A percentile compares a stretch with the other conserved stretches of the same genome.
These are phyloP conservation scores for Lasioglossum calceatum DNA, from an alignment of 2,888 invertebrate genomes.

Conservation along the genomic window DNA sequence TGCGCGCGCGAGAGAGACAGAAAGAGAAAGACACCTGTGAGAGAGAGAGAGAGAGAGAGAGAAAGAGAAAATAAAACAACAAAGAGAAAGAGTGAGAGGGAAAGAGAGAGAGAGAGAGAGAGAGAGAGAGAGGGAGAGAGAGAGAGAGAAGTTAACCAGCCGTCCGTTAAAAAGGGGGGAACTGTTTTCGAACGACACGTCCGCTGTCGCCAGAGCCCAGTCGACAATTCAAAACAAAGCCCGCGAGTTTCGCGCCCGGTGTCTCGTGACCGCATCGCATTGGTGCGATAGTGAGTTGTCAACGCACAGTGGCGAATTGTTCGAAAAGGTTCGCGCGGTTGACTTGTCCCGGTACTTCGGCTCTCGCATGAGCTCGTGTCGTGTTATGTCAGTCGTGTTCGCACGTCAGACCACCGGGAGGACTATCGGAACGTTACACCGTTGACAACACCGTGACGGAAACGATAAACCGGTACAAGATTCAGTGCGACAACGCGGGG, in stretches of 20 bases:
- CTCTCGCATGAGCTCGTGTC: slow-evolving; percentile 32
- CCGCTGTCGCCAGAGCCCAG: slow-evolving; percentile 13
- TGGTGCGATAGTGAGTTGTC: slow-evolving; percentile 27
- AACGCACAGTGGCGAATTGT: background rate
- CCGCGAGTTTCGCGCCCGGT: slow-evolving; percentile 42
- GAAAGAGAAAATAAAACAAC: background rate
- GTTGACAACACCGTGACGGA: slow-evolving; percentile 4
- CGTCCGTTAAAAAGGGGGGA: slow-evolving; percentile 1
- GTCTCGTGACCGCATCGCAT: slow-evolving; percentile 14
- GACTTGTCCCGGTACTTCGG: background rate
- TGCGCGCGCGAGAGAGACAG: slow-evolving; percentile 21
- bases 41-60: background rate
- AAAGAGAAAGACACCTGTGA: background rate
- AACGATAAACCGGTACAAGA: background rate
- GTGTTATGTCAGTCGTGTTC: slow-evolving; percentile 44
- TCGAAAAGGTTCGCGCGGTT: background rate
- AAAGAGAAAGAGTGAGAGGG: background rate
- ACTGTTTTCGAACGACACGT: slow-evolving; percentile 17
- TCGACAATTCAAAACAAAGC: slow-evolving; percentile 20
- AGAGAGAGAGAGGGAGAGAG: background rate
- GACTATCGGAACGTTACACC: slow-evolving; percentile 30
- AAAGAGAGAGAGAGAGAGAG: background rate
- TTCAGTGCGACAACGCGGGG: slow-evolving; percentile 33
- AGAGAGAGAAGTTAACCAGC: background rate
- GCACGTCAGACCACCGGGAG: slow-evolving; percentile 41